Percentiles rank a stretch among this genome's conserved stretches.
Conservation (phyloP, 2,888 invertebrate species). For the Hedya salicella region DNA sequence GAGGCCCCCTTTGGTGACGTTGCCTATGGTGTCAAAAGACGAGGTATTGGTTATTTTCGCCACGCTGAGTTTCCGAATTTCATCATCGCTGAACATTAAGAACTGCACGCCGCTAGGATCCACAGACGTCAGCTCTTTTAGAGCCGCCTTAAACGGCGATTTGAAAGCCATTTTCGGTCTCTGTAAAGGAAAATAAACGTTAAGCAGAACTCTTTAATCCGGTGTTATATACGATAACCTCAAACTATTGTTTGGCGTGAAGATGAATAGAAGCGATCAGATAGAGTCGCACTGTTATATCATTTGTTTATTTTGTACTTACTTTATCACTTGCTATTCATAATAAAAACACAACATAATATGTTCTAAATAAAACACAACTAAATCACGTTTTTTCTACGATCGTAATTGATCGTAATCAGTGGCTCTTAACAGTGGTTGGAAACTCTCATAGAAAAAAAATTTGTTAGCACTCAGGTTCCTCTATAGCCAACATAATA, state of each 20-base stretch:
- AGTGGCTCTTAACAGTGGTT: no score
- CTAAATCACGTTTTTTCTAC: slow-evolving; percentile 22
- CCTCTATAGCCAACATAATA: no score
- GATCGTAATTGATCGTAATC: no score
- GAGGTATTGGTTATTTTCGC: slow-evolving; percentile 91
- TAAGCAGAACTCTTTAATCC: background rate
- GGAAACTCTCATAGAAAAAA: no score
- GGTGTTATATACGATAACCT: slow-evolving; percentile 30
- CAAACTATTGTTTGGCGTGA: background rate
- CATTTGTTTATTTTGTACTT: slow-evolving; percentile 3
- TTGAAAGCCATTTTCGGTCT: slow-evolving; percentile 64
- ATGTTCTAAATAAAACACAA: slow-evolving; percentile 1
- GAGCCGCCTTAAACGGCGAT: slow-evolving; percentile 60
- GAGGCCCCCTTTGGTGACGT: slow-evolving; percentile 93
- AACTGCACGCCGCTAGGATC: slow-evolving; percentile 85
- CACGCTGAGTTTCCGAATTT: slow-evolving; percentile 92
- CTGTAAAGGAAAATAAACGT: slow-evolving; percentile 36
- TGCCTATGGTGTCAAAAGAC: slow-evolving; percentile 92
- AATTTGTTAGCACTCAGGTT: no score
- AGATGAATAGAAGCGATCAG: background rate
- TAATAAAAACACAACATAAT: slow-evolving; percentile 9
- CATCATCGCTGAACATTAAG: slow-evolving; percentile 89
- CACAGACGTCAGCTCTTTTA: slow-evolving; percentile 66
- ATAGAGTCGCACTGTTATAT: background rate
- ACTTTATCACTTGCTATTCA: slow-evolving; percentile 16